Base-by-base conservation (phyloP, 2,113 vertebrate genomes). In the Willisornis vidua region DNA sequence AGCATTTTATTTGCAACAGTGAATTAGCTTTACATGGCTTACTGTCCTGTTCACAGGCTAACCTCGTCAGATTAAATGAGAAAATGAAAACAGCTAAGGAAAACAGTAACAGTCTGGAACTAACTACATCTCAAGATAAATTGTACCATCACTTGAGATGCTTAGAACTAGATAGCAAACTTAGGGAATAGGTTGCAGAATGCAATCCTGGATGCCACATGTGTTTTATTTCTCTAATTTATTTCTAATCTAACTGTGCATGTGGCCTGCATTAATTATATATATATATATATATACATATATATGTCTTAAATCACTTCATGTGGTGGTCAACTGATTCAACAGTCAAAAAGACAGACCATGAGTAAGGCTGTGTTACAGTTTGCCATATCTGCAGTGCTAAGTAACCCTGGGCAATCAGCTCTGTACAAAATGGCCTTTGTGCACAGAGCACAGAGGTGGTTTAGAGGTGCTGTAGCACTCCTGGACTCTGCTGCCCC, bases 81-180 rank as follows among this genome's bases (percentile, higher is more conserved):
- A 70, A 90, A 95, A 96, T 73, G 70, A 92, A 90, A 94, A 87
- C 73, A 86, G 65, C 37, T 90, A 90, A 75, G 76, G 76, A 90
- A 95, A 94, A 93, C 57, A 86, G 10, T 84, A 94, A 92, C 59
- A 74, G 48, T 94, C 55, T 85, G 52, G 24, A 91, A 96, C 58
- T 76, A 91, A 96, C 58, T 76, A 55, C 91, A 83, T 63, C 55
- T 93, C 83, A 88, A 90, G 18, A 90, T 70, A 93, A 95, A 89
- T 81, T 86, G 68, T 46, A 75, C 51, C 57, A 78, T 93, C 85
- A 49, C 68, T 94, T 84, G 45, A 90, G 65, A 86, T 93, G 73
- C 89, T 94, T 93, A 92, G 62, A 88, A 86, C 48, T 68, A 84
- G 84, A 78, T 16, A 68, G 25, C 14, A 84, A 72, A 90, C 83